Base-by-base conservation (phyloP, 2,113 vertebrate species). In the Macquaria australasica region DNA sequence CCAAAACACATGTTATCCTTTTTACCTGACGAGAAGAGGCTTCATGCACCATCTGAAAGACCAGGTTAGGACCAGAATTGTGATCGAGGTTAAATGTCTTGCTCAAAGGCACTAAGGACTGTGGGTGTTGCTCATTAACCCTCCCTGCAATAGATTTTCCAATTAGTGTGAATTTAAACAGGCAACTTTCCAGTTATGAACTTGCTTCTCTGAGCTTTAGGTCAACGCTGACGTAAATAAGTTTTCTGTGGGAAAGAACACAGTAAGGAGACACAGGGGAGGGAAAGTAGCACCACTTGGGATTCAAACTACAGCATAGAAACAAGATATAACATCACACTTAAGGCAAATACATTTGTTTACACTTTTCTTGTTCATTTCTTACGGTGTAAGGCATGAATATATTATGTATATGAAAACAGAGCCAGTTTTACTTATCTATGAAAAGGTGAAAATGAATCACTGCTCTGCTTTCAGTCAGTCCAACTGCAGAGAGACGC, bases 171-270 rank as follows among this genome's bases (percentile, higher is more conserved):
- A 70, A 67, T 83, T 53, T 79, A 25, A 79, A 76, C 45, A 1
- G 0, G 18, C 6, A 75, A 67, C 51, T 73, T 58, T 80, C 23
- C 39, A 48, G 25, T 8, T 21, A 53, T 39, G 34, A 62, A 70
- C 23, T 43, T 59, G 23, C 18, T 66, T 84, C 50, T 74, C 41
- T 69, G 15, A 51, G 31, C 23, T 75, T 31, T 23, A 31, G 62
- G 59, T 67, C 51, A 62, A 16, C 37, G 70, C 60, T 66, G 62
- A 37, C 3, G 16, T 51, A 72, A 72, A 85, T 31, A 50, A 3
- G 43, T 53, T 71, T 63, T 63, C 64, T 76, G 74, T 86, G 63
- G 74, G 84, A 90, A 82, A 76, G 53, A 62, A 84, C 39, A 53
- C 50, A 41, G 12, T 79, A 18, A 79, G 45, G 64, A 82, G 83